Evolutionary conservation across 2,113 vertebrate genomes (phyloP).

Genomic region (Indicator indicator): DNA sequence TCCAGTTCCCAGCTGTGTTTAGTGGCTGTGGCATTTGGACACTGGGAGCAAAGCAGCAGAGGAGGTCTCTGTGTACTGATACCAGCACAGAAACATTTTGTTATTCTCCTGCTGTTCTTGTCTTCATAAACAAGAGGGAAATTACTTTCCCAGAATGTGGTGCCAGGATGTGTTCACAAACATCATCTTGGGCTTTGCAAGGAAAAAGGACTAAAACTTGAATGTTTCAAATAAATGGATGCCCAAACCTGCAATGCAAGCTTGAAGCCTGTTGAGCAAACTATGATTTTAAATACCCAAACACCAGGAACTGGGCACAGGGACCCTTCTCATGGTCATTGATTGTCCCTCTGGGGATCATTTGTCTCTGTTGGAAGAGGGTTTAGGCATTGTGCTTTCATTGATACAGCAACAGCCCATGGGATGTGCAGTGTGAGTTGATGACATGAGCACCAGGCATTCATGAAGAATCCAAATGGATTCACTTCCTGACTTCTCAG

Average conservation of each 20-base stretch:
- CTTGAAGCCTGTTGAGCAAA: background rate
- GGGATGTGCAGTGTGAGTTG: background rate
- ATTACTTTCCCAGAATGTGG: background rate
- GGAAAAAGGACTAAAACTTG: background rate
- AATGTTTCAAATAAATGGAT: background rate
- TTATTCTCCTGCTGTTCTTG: background rate
- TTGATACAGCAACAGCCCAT: accelerated
- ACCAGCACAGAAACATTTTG: background rate
- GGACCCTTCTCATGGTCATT: background rate
- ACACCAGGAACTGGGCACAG: background rate
- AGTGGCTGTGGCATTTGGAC: background rate
- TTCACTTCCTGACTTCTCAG: background rate
- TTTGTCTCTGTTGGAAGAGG: background rate
- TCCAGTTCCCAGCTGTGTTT: background rate
- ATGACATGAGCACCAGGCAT: accelerated
- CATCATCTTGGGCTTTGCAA: background rate
- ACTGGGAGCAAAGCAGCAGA: background rate
- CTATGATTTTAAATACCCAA: background rate
- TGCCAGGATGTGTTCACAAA: background rate
- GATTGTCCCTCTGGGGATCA: background rate
- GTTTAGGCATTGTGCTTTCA: background rate
- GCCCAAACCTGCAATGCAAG: background rate
- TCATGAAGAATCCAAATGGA: background rate
- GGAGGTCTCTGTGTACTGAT: background rate
- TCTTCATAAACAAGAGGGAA: background rate